phyloP scores from a whole-genome alignment of 2,888 invertebrate genomes.

The Halictus quadricinctus region DNA sequence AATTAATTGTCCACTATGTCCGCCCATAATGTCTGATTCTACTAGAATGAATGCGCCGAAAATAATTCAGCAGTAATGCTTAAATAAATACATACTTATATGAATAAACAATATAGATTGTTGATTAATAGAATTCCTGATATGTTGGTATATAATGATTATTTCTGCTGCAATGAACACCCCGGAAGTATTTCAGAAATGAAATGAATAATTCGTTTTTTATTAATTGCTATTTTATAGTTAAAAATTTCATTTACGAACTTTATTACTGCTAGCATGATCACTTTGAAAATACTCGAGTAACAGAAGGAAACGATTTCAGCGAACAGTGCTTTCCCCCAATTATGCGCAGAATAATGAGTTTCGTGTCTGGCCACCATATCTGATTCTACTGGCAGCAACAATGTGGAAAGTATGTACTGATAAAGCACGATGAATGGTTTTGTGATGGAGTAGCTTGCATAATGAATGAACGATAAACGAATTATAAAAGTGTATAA shows the following conservation, averaged over 20 bases:
- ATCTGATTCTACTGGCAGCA: not conserved
- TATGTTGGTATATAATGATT: not conserved
- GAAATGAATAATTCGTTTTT: not conserved
- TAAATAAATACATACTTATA: no score
- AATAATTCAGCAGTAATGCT: no score
- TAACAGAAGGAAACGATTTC: not conserved
- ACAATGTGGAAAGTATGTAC: not conserved
- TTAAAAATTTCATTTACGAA: not conserved
- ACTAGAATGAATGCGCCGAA: not conserved
- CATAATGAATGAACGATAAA: not conserved
- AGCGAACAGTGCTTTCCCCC: no score
- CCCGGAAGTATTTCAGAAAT: not conserved
- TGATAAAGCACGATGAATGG: not conserved
- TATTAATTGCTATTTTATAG: not conserved
- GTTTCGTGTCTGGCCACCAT: not conserved
- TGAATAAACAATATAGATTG: no score
- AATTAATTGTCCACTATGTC: not conserved
- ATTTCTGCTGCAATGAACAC: not conserved
- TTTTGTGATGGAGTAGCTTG: not conserved
- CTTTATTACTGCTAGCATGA: not conserved
- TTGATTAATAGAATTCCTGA: not conserved
- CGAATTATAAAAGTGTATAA: not conserved
- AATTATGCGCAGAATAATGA: not conserved
- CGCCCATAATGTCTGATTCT: not conserved
- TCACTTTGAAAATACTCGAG: not conserved